phyloP scores from a whole-genome alignment of 2,888 invertebrate species.

The Patella depressa region DNA sequence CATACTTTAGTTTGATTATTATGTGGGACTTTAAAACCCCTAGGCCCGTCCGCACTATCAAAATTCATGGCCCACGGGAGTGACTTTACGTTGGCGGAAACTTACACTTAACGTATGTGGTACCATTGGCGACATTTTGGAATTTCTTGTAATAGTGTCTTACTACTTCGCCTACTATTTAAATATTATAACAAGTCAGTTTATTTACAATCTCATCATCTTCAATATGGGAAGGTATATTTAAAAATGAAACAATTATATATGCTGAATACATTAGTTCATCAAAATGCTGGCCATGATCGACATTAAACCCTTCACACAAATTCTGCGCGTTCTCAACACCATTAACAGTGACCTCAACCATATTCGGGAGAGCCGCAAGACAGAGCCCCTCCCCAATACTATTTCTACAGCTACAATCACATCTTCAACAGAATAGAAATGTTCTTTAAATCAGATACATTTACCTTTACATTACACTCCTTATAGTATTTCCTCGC shows the following conservation, averaged over 20 bases:
- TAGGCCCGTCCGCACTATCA: background rate
- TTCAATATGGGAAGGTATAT: background rate
- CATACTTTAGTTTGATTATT: background rate
- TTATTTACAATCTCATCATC: background rate
- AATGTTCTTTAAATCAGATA: background rate
- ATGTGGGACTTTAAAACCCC: background rate
- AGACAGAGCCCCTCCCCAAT: background rate
- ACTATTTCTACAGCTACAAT: background rate
- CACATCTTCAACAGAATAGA: background rate
- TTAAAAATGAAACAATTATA: background rate
- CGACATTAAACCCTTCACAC: background rate
- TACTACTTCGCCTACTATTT: background rate
- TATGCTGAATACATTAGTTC: background rate
- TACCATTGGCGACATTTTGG: background rate
- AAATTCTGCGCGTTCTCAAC: background rate
- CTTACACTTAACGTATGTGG: background rate
- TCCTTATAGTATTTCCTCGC: background rate
- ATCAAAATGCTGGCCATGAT: background rate
- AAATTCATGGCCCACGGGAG: background rate
- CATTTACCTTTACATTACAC: background rate
- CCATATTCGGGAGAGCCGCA: background rate
- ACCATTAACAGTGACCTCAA: background rate
- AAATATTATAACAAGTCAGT: background rate
- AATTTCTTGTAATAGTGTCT: background rate
- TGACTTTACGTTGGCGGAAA: background rate